phyloP scores from a whole-genome alignment of 2,888 invertebrate genomes.

The Capitulum mitella region DNA sequence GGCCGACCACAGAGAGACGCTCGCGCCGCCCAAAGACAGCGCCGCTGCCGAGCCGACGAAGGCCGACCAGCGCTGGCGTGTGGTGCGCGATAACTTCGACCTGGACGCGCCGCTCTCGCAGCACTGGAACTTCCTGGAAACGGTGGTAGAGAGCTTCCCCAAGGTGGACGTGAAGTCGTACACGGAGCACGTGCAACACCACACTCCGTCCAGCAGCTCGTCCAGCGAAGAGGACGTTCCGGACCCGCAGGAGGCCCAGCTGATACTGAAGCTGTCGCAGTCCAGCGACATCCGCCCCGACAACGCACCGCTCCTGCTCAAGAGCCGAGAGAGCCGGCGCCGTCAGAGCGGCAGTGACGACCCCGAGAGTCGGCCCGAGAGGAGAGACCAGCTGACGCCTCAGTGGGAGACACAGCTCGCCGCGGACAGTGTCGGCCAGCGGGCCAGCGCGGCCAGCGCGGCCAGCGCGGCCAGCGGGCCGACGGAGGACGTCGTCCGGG shows the following conservation, averaged over 20 bases:
- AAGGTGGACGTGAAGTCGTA: background rate
- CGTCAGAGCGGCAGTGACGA: background rate
- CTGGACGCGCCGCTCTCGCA: background rate
- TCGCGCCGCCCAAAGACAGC: background rate
- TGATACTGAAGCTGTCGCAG: background rate
- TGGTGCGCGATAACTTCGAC: background rate
- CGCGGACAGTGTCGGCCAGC: too few relatives aligned
- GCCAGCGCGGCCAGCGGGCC: too few relatives aligned
- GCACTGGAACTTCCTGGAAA: background rate
- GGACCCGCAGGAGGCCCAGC: background rate
- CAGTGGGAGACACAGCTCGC: too few relatives aligned
- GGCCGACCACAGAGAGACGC: background rate
- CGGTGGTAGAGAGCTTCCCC: background rate
- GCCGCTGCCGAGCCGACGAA: background rate
- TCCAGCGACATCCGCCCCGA: background rate
- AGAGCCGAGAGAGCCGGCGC: background rate
- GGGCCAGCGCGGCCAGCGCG: too few relatives aligned
- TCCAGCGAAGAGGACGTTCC: conserved; percentile 11
- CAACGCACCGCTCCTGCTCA: background rate
- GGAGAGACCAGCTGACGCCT: too few relatives aligned
- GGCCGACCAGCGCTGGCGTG: background rate
- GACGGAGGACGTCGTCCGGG: background rate
- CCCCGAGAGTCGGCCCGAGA: too few relatives aligned
- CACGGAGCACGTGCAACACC: background rate
- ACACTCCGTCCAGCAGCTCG: background rate